Percentiles rank a stretch among this genome's conserved stretches.
Conservation (phyloP, 2,888 invertebrate genomes). For the Sclerodermus sp. region DNA sequence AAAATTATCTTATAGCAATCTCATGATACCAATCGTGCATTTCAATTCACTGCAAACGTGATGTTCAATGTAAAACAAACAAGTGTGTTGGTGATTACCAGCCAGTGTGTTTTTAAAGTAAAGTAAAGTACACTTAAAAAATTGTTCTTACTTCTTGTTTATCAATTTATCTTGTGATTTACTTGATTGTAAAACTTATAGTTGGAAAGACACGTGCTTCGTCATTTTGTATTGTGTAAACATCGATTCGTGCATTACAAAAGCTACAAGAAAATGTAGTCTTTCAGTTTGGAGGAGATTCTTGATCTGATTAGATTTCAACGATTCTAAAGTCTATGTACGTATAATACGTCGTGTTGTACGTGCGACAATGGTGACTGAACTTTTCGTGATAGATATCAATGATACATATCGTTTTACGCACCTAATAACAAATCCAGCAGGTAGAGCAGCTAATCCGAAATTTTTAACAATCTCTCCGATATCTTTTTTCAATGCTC, state of each 20-base stretch:
- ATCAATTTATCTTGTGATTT: not conserved
- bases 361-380: not conserved
- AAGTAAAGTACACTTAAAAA: not conserved
- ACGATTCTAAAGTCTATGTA: too few species aligned
- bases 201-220: slow-evolving; percentile 54
- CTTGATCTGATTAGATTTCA: too few species aligned
- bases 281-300: too few species aligned
- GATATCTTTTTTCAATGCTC: not conserved
- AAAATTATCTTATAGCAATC: too few species aligned
- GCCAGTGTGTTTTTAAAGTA: not conserved
- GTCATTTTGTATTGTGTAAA: slow-evolving; percentile 39
- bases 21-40: too few species aligned
- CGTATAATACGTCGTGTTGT: too few species aligned
- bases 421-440: slow-evolving; percentile 44
- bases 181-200: slow-evolving; percentile 6
- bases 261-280: slow-evolving; percentile 27
- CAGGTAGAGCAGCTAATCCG: slow-evolving; percentile 34
- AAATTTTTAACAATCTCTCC: slow-evolving; percentile 3
- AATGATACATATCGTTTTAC: slow-evolving; percentile 19
- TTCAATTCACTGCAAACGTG: too few species aligned
- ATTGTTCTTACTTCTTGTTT: not conserved
- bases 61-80: too few species aligned
- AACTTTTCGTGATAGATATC: not conserved
- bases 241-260: slow-evolving; percentile 47
- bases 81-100: too few species aligned